These are phyloP conservation scores for Reinhardtius hippoglossoides DNA, from an alignment of 2,113 vertebrate species.

Conservation along the genomic window DNA sequence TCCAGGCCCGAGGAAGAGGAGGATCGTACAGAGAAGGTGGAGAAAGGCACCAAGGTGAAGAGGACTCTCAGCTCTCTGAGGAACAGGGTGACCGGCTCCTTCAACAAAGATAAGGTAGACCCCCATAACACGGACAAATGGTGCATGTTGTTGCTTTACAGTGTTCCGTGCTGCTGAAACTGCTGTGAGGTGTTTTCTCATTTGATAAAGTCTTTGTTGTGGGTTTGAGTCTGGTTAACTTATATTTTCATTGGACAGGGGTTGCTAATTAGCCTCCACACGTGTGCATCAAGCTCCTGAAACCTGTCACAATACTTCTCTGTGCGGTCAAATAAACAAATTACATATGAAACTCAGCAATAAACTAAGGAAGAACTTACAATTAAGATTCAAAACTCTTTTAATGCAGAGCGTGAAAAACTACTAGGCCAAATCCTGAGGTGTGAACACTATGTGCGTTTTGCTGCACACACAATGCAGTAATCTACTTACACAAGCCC, in stretches of 20 bases:
- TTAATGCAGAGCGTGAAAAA: too few species aligned
- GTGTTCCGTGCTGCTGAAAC: background rate
- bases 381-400: too few species aligned
- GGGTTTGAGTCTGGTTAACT: too few species aligned
- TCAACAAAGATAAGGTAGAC: slow-evolving; percentile 94
- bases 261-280: too few species aligned
- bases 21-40: slow-evolving; percentile 82
- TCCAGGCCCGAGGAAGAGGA: slow-evolving; percentile 85
- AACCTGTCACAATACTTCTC: too few species aligned
- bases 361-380: too few species aligned
- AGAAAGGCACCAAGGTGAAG: slow-evolving; percentile 90
- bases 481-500: slow-evolving; percentile 40
- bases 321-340: too few species aligned
- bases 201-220: too few species aligned
- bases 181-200: too few species aligned
- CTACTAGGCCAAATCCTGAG: background rate
- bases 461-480: background rate
- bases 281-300: too few species aligned
- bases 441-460: slow-evolving; percentile 24
- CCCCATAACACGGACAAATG: background rate
- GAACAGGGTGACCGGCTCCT: slow-evolving; percentile 90
- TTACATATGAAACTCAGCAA: too few species aligned
- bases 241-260: too few species aligned
- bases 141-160: background rate
- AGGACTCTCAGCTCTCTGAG: slow-evolving; percentile 91